phyloP scores from a whole-genome alignment of 2,888 invertebrate genomes.

The Acleris emargana region DNA sequence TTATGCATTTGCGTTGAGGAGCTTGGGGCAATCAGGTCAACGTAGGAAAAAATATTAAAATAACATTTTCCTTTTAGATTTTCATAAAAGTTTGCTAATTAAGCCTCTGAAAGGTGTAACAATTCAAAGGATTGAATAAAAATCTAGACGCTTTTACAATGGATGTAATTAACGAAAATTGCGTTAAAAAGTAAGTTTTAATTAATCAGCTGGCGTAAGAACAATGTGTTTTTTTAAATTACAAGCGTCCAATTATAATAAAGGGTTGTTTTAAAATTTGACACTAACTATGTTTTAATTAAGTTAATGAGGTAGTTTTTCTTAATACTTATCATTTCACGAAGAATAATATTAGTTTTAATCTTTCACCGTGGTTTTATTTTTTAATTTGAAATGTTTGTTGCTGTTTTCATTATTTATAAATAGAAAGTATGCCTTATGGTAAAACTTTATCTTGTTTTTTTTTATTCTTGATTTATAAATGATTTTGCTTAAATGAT shows the following conservation, averaged over 20 bases:
- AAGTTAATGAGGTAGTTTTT: too few species aligned
- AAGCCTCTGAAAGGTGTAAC: conserved; percentile 19
- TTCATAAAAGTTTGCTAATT: conserved; percentile 1
- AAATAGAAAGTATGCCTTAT: too few species aligned
- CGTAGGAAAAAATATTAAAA: background rate
- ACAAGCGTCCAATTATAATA: conserved; percentile 23
- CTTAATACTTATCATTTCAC: too few species aligned
- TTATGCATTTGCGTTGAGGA: conserved; percentile 64
- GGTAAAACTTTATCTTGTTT: too few species aligned
- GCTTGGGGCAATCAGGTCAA: conserved; percentile 52
- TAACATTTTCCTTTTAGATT: background rate
- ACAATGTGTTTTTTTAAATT: conserved; percentile 15
- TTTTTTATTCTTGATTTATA: too few species aligned
- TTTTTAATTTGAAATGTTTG: too few species aligned
- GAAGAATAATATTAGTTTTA: too few species aligned
- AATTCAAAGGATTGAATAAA: conserved; percentile 34
- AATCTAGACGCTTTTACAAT: conserved; percentile 30
- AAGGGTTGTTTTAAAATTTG: conserved; percentile 15
- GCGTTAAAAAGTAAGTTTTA: conserved; percentile 20
- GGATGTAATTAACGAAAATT: conserved; percentile 28
- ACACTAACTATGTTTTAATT: conserved; percentile 1
- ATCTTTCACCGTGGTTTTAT: too few species aligned
- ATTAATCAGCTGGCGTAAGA: conserved; percentile 21
- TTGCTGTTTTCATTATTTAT: too few species aligned
- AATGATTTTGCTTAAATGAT: too few species aligned